Percentiles rank a stretch among this genome's conserved stretches.
Conservation (phyloP, 2,797 vertebrate species). For the Microctenopoma lineatum region DNA sequence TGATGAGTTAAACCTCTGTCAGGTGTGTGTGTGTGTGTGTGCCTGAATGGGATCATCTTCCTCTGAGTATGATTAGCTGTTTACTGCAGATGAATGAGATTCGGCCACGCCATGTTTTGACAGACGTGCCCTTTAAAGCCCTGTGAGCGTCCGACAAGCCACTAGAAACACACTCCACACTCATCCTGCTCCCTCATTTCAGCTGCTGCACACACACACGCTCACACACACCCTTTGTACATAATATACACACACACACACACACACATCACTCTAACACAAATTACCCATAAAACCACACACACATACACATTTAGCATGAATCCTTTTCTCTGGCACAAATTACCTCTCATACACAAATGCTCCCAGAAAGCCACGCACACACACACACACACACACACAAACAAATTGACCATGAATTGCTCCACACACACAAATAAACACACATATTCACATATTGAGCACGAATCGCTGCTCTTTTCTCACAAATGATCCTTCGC, state of each 20-base stretch:
- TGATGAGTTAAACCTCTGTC: not conserved
- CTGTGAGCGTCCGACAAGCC: conserved; percentile 20
- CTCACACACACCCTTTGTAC: conserved; percentile 10
- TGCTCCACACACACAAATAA: conserved; percentile 40
- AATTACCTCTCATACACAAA: conserved; percentile 18
- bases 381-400: conserved; percentile 17
- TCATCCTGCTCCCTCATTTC: conserved; percentile 40
- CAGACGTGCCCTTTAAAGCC: conserved; percentile 64
- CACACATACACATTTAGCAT: conserved; percentile 24
- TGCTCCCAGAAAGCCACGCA: no score
- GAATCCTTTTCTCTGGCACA: conserved; percentile 41
- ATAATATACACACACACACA: conserved; percentile 45
- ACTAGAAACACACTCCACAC: conserved; percentile 63
- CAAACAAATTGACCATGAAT: conserved; percentile 37
- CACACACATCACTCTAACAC: conserved; percentile 25
- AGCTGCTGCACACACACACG: not conserved
- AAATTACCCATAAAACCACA: conserved; percentile 26
- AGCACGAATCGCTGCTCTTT: conserved; percentile 33
- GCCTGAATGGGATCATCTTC: conserved; percentile 36
- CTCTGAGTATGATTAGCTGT: conserved; percentile 52
- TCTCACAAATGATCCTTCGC: conserved; percentile 41
- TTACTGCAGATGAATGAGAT: conserved; percentile 53
- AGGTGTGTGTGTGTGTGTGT: conserved; percentile 17
- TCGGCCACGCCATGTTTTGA: conserved; percentile 28
- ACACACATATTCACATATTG: conserved; percentile 24